Percentiles rank a stretch among this genome's conserved stretches.
phyloP scores from a whole-genome alignment of 2,888 invertebrate genomes.

The Sturmia bella region DNA sequence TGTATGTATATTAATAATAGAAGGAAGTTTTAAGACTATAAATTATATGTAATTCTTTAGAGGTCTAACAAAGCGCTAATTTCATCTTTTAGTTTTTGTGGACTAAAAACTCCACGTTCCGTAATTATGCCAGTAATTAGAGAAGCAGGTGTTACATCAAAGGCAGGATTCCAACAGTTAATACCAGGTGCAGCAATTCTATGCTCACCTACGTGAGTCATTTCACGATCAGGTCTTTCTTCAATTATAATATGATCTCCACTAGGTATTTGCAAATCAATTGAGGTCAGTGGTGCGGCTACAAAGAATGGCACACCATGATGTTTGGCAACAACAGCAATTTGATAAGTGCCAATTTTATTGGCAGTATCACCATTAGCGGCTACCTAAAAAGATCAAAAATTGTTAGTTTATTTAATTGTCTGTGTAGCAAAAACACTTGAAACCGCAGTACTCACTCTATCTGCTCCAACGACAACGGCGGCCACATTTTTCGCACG shows the following conservation, averaged over 20 bases:
- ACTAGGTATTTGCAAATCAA: slow-evolving; percentile 89
- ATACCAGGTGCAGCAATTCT: slow-evolving; percentile 96
- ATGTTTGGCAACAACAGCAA: slow-evolving; percentile 94
- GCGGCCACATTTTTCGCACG: slow-evolving; percentile 91
- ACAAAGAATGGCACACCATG: slow-evolving; percentile 97
- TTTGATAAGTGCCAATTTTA: slow-evolving; percentile 98
- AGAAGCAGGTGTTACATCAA: slow-evolving; percentile 97
- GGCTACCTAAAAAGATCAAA: slow-evolving; percentile 85
- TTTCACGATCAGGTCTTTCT: slow-evolving; percentile 94
- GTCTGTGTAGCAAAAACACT: not conserved
- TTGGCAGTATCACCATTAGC: slow-evolving; percentile 99
- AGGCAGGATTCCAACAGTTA: slow-evolving; percentile 98
- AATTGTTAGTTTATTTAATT: not conserved
- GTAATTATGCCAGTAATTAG: slow-evolving; percentile 97
- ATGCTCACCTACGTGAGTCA: slow-evolving; percentile 94
- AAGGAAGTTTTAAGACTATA: slow-evolving; percentile 46
- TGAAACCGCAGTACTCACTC: slow-evolving; percentile 83
- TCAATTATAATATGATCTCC: slow-evolving; percentile 96
- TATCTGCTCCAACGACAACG: slow-evolving; percentile 98
- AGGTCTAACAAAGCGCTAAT: slow-evolving; percentile 72
- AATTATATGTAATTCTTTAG: slow-evolving; percentile 35
- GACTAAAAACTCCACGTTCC: slow-evolving; percentile 92
- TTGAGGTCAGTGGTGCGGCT: slow-evolving; percentile 95
- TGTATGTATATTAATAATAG: not conserved
- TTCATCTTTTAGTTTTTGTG: slow-evolving; percentile 82